Evolutionary conservation across 2,797 vertebrate species (phyloP), one percentile per base, ranked within the genome.

Genomic region (Neomorphus geoffroyi): DNA sequence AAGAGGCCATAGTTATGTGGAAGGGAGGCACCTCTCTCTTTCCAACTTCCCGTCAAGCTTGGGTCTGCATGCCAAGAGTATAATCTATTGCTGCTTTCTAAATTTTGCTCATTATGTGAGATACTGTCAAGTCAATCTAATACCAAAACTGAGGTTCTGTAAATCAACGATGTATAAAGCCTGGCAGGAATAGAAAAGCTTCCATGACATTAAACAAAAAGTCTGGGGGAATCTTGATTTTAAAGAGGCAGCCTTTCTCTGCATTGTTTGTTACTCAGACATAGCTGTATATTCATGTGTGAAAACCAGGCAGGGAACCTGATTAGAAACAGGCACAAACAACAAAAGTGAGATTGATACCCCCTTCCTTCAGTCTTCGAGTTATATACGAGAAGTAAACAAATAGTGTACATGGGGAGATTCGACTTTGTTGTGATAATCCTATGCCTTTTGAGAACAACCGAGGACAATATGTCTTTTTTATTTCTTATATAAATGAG

Each of bases 121-220:
- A 73, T 41, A 61, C 30, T 86, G 87, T 94, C 79, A 90, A 94
- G 72, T 84, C 82, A 88, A 84, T 90, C 77, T 70, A 86, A 70
- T 89, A 90, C 73, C 66, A 90, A 83, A 91, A 4, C 21, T 1
- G 4, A 91, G 48, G 6, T 91, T 95, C 93, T 85, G 53, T 67
- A 89, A 94, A 85, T 85, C 74, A 77, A 12, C 1, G 19, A 45
- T 66, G 28, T 92, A 84, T 80, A 91, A 90, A 93, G 70, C 43
- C 70, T 77, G 30, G 18, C 41, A 92, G 69, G 50, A 82, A 57
- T 10, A 92, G 54, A 66, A 90, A 94, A 93, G 14, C n/a, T 78
- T 96, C 61, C 46, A 53, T 72, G 72, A 62, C 22, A 26, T 80
- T 33, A 45, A 80, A 71, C 80, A 64, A 83, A 66, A 66, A 28